Evolutionary conservation across 2,797 vertebrate species (phyloP), one percentile per base, ranked within the genome.

Genomic region (Melanotaenia boesemani): DNA sequence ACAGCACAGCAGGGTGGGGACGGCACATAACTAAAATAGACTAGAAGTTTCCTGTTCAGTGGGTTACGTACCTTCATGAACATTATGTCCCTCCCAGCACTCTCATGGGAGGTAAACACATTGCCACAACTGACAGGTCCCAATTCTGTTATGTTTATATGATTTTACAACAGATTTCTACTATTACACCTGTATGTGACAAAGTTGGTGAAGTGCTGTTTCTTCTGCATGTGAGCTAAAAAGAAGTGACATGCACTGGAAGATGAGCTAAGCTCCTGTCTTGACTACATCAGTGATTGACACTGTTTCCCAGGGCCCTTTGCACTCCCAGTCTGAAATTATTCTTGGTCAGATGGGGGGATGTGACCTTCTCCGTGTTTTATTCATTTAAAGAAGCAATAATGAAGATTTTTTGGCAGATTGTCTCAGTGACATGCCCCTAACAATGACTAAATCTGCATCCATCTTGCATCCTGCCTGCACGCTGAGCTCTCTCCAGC

Each of bases 1-100:
- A 32, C 67, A 67, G 58, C 58, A 54, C 66, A 54, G 63, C 66
- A 70, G 89, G 87, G 85, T 72, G 80, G 77, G 12, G 61, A 74
- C 72, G 24, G 55, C 24, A 24, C 20, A 20, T 74, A 55, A 70
- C 81, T 68, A 41, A 87, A 90, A 92, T 89, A 91, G 75, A 79
- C 55, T 44, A 62, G 72, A 60, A 48, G 63, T 70, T 90, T 91
- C 89, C 91, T 90, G 88, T 87, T 87, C 28, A 74, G 82, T 83
- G 55, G 76, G 77, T 86, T 72, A 55, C 59, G 0, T 72, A 80
- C 75, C 82, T 82, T 67, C 50, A 44, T 70, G 69, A 60, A 63
- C 63, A 52, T 52, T n/a, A 5, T 37, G 77, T 80, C 57, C 79
- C 59, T 78, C 63, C 77, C 64, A 75, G 48, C 5, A 67, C 48